Evolutionary conservation across 2,797 vertebrate genomes (phyloP), one percentile per base, ranked within the genome.

Genomic region (Neosalanx taihuensis): DNA sequence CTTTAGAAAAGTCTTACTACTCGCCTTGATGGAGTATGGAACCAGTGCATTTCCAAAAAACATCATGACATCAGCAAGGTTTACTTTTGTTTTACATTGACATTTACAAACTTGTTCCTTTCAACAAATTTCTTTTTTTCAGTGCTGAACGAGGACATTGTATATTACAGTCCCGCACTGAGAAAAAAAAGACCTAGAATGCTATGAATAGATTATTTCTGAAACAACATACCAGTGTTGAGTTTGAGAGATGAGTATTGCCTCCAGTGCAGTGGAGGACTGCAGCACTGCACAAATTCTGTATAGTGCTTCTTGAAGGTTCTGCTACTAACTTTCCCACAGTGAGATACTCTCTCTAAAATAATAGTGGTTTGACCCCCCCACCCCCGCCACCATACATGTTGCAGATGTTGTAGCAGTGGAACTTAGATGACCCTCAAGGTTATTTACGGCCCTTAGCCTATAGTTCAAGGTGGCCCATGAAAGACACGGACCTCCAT

Each of bases 1-100:
- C 92, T 90, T 90, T 87, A 73, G 81, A 61, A 81, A 85, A 81
- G 79, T 85, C 88, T 76, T 79, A 46, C 10, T 76, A 89, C 77
- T 78, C 78, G 79, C 79, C 70, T 63, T 84, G 78, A 81, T 71
- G 76, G 71, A 74, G 75, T 62, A 13, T 30, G 12, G 12, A 56
- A 65, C 33, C 60, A 30, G 51, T 30, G 41, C 30, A 64, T 70
- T 70, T 49, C 35, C 20, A 35, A 6, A 51, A 30, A 29, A 70
- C 35, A 41, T 31, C 23, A 69, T 15, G 49, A 61, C 26, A 53
- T 69, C 76, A 70, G 9, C n/a, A 2, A 9, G n/a, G 20, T 20
- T 57, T 29, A 51, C 18, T 33, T 67, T 3, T 2, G 9, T 41
- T 41, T 41, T 72, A 66, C 62, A 37, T 60, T 7, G 10, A 23